These are phyloP conservation scores for Lycopodina hypogea DNA, from an alignment of 37 sponge, comb jelly and placozoan genomes.

Conservation along the genomic window DNA sequence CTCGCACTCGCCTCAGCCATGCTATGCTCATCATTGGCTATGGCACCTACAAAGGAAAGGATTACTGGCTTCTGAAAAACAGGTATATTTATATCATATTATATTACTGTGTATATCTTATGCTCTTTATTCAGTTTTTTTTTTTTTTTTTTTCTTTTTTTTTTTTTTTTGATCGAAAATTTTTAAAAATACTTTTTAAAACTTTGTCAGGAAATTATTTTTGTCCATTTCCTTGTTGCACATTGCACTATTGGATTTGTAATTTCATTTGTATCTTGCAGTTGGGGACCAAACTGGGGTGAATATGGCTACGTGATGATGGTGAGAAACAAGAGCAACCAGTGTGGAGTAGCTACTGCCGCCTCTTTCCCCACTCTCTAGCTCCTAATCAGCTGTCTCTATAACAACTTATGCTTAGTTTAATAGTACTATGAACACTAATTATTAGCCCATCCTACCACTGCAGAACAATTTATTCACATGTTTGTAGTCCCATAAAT, in stretches of 20 bases:
- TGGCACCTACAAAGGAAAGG: constrained; percentile 37
- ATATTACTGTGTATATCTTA: neutral
- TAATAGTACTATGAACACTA: neutral
- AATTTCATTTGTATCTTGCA: too few species aligned
- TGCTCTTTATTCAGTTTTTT: neutral
- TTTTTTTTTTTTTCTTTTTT: too few species aligned
- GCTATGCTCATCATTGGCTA: constrained; percentile 49
- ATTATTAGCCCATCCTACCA: too few species aligned
- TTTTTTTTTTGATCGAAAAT: too few species aligned
- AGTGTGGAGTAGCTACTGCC: constrained; percentile 60
- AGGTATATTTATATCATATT: constrained; percentile 8
- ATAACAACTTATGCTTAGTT: neutral
- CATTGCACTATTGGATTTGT: too few species aligned
- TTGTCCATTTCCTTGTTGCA: too few species aligned
- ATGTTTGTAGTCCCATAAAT: too few species aligned
- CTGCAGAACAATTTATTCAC: too few species aligned
- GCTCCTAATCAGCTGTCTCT: too few species aligned
- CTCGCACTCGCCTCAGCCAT: constrained; percentile 25
- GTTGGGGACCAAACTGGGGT: constrained; percentile 61
- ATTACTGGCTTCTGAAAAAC: constrained; percentile 62
- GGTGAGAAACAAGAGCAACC: constrained; percentile 50
- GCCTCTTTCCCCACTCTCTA: constrained; percentile 51
- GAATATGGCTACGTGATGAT: constrained; percentile 61
- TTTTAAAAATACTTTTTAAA: too few species aligned
- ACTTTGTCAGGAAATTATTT: too few species aligned